These are phyloP conservation scores for Ichneumoninae sp. DNA, from an alignment of 2,888 invertebrate species.

Conservation along the genomic window DNA sequence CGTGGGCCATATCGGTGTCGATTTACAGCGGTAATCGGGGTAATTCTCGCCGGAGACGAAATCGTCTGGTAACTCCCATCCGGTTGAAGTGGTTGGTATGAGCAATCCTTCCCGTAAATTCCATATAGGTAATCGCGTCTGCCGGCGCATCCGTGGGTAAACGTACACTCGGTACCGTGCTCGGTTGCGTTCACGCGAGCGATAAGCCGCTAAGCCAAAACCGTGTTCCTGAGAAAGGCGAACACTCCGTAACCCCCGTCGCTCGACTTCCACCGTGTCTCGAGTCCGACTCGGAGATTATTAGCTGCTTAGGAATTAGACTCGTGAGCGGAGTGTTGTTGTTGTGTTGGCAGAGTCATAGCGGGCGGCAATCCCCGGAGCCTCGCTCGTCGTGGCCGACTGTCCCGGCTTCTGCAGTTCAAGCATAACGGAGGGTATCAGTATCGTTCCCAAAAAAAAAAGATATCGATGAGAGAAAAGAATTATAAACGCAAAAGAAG, in stretches of 20 bases:
- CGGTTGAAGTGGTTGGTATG: constrained; percentile 1
- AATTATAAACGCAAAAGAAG: constrained; percentile 46
- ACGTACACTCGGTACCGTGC: not conserved
- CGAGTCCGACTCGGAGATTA: constrained; percentile 63
- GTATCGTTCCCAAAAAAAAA: constrained; percentile 82
- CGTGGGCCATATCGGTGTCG: not conserved
- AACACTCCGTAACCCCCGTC: not conserved
- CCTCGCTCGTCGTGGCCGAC: constrained; percentile 95
- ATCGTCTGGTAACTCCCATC: not conserved
- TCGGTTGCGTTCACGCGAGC: not conserved
- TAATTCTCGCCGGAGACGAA: not conserved
- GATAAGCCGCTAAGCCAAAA: constrained; percentile 33
- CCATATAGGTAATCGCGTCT: not conserved
- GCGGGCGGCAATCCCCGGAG: constrained; percentile 91
- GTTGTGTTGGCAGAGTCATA: constrained; percentile 84
- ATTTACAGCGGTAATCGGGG: not conserved
- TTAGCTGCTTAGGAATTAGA: constrained; percentile 80
- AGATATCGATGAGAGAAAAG: constrained; percentile 66
- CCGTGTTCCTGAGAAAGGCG: not conserved
- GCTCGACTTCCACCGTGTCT: constrained; percentile 49
- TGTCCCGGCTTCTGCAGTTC: constrained; percentile 96
- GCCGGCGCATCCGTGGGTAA: constrained; percentile 18
- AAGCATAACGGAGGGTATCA: constrained; percentile 95
- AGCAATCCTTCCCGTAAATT: constrained; percentile 36
- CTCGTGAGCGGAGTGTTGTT: constrained; percentile 83